Base-by-base conservation (phyloP, 2,888 invertebrate species). In the Spatulosminthurus flaviceps region DNA sequence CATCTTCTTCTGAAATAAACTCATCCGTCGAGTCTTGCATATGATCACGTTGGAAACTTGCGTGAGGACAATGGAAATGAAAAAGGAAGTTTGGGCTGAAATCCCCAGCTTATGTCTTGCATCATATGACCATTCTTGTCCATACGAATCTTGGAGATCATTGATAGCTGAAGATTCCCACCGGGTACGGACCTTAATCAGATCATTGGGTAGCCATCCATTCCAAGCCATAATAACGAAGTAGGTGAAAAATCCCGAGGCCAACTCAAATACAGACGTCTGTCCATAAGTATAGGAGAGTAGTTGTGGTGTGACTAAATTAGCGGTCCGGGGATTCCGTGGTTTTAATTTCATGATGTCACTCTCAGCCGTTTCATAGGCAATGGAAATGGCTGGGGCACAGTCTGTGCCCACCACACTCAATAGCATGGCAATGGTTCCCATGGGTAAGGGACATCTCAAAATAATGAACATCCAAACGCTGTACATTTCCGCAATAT, bases 401-500 rank as follows among this genome's bases (percentile, higher is more conserved):
- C 89, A 87, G 86, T 90, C 90, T 34, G 90, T 90, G 82, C 89
- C 89, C 82, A 89, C 86, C 81, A 90, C 89, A 82, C 89, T 89
- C 86, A 89, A 88, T 82, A 90, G 86, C 86, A 90, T 90, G 1
- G 78, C 71, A 22, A 78, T 78, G 19, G 78, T 76, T 80, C 89
- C 89, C 81, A 90, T 87, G 0, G 90, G 89, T 60, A 90, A 86
- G 4, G 90, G 90, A 82, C 89, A 88, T 13, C 82, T 64, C 19
- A 85, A 66, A 13, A 83, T 75, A 24, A 85, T 82, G 60, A 85
- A 85, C 9, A 83, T 34, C 83, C 81, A 81, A 13, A 84, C 82
- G 34, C 79, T 61, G 5, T 88, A 95, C 88, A 98, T 97, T 90
- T 98, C 97, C 84, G 97, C 97, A 89, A 98, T 97, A 90, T 98